Percentiles rank a stretch among this genome's conserved stretches.
phyloP scores from a whole-genome alignment of 2,113 vertebrate species.

The Clarias macrocephalus region DNA sequence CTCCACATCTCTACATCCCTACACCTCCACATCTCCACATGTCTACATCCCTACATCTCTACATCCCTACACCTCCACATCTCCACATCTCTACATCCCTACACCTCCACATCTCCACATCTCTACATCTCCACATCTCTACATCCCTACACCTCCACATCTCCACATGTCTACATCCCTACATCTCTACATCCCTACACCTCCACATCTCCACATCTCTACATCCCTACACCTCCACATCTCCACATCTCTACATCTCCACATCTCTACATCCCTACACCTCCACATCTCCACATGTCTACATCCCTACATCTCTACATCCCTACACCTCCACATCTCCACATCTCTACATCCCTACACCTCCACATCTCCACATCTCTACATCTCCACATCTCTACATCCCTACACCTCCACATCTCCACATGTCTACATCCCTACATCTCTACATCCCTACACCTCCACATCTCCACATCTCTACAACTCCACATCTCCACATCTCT shows the following conservation, averaged over 20 bases:
- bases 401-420: not conserved
- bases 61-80: not conserved
- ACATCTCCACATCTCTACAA: not conserved
- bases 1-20: not conserved
- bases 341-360: not conserved
- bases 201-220: not conserved
- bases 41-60: too few relatives aligned
- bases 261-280: not conserved
- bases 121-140: not conserved
- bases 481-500: too few relatives aligned
- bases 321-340: not conserved
- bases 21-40: not conserved
- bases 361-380: not conserved
- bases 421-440: not conserved
- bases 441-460: not conserved
- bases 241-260: not conserved
- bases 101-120: not conserved
- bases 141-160: not conserved
- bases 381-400: not conserved
- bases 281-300: not conserved
- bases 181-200: not conserved
- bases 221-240: not conserved
- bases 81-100: not conserved
- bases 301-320: not conserved
- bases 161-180: not conserved